These are phyloP conservation scores for Anolis carolinensis DNA, from an alignment of 2,113 vertebrate genomes.

Conservation along the genomic window DNA sequence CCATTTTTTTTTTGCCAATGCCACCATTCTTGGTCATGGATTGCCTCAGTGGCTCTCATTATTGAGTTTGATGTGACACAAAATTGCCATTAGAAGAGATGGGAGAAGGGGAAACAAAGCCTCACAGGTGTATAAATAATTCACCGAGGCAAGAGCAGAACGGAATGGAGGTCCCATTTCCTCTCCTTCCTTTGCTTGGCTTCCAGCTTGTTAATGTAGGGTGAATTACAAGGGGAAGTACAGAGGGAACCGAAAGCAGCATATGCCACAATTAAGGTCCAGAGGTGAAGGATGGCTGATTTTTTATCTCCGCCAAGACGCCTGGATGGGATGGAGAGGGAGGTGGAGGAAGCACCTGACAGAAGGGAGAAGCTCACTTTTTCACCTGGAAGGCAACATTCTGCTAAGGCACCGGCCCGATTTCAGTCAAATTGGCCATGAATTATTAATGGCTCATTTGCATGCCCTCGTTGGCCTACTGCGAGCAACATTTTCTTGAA, in stretches of 20 bases:
- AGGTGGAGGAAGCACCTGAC: background rate
- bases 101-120: background rate
- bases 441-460: slow-evolving; percentile 66
- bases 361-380: slow-evolving; percentile 16
- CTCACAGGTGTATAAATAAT: slow-evolving; percentile 21
- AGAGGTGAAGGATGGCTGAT: slow-evolving; percentile 1
- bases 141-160: background rate
- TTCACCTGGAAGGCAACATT: slow-evolving; percentile 37
- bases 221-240: slow-evolving; percentile 23
- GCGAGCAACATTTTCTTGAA: slow-evolving; percentile 11
- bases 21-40: background rate
- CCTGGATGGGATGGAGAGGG: slow-evolving; percentile 18
- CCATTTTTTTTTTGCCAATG: background rate
- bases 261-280: slow-evolving; percentile 20
- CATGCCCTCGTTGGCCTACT: slow-evolving; percentile 43
- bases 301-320: background rate
- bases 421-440: slow-evolving; percentile 41
- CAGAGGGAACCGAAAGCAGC: background rate
- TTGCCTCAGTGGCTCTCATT: slow-evolving; percentile 16
- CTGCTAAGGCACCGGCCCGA: slow-evolving; percentile 43
- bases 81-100: slow-evolving; percentile 12
- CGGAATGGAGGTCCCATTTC: background rate
- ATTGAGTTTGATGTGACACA: slow-evolving; percentile 8
- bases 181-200: background rate
- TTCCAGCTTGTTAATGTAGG: slow-evolving; percentile 18